Evolutionary conservation across 1,140 invertebrate genomes (phyloP).

Genomic region (Drosophila carrolli): DNA sequence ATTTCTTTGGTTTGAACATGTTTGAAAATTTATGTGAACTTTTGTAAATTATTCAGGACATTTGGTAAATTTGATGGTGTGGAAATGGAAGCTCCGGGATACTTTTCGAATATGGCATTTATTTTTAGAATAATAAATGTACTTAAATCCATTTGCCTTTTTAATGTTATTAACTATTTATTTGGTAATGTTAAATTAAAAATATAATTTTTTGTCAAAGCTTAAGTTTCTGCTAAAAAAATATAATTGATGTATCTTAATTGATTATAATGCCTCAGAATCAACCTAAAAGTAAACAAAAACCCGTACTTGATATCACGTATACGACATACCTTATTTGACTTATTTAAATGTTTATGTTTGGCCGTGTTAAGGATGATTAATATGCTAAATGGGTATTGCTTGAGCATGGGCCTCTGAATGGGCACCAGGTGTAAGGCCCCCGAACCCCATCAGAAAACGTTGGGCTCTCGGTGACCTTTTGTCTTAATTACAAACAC

Average conservation of each 20-base stretch:
- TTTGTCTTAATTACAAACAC: constrained; percentile 46
- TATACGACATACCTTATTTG: constrained; percentile 27
- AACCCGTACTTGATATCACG: constrained; percentile 10
- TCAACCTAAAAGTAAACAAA: constrained; percentile 19
- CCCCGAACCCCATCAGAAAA: background rate
- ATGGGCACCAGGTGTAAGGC: constrained; percentile 28
- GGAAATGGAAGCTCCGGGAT: constrained; percentile 5
- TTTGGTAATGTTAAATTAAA: no score
- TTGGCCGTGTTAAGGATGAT: constrained; percentile 25
- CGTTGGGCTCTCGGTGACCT: constrained; percentile 22
- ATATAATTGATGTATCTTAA: background rate
- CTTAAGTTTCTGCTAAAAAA: background rate
- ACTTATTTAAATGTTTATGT: constrained; percentile 30
- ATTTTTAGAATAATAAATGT: background rate
- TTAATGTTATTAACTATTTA: background rate
- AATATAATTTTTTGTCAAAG: no score
- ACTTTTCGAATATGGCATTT: background rate
- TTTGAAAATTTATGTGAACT: constrained; percentile 37
- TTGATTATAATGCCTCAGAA: background rate
- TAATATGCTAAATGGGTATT: constrained; percentile 43
- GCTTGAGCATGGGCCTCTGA: constrained; percentile 16
- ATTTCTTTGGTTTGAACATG: constrained; percentile 15
- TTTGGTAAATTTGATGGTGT: constrained; percentile 31
- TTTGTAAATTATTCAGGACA: constrained; percentile 34
- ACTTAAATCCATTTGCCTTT: background rate